phyloP scores from a whole-genome alignment of 2,113 vertebrate genomes.

The Antechinus stuartii region DNA sequence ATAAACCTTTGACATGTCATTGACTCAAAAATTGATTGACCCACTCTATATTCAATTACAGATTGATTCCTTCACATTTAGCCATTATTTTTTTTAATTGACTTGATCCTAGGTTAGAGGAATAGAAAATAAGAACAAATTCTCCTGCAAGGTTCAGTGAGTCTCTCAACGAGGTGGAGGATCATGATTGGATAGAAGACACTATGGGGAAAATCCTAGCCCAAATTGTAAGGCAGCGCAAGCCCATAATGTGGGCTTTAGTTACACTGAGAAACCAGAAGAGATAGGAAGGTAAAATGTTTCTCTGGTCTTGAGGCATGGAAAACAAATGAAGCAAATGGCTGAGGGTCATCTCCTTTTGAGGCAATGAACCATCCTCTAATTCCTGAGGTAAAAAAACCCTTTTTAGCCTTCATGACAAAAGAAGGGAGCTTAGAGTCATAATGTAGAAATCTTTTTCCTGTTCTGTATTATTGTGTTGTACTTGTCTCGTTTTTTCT shows the following conservation, averaged over 20 bases:
- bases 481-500: constrained; percentile 2
- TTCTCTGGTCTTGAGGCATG: background rate
- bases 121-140: background rate
- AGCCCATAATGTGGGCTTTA: accelerated
- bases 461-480: background rate
- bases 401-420: background rate
- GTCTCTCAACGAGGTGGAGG: background rate
- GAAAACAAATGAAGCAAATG: background rate
- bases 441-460: background rate
- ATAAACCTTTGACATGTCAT: background rate
- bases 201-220: background rate
- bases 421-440: background rate
- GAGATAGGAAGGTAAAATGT: background rate
- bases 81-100: background rate
- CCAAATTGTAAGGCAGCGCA: background rate
- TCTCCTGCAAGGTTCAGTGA: background rate
- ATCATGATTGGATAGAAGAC: background rate
- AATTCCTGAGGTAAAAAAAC: constrained; percentile 1
- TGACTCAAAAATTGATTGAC: constrained; percentile 8
- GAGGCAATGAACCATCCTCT: background rate
- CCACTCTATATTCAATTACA: background rate
- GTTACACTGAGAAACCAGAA: background rate
- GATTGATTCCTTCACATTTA: constrained; percentile 26
- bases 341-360: background rate
- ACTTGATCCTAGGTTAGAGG: background rate